Conservation (phyloP, 2,888 invertebrate genomes). For the Parnassius apollo region DNA sequence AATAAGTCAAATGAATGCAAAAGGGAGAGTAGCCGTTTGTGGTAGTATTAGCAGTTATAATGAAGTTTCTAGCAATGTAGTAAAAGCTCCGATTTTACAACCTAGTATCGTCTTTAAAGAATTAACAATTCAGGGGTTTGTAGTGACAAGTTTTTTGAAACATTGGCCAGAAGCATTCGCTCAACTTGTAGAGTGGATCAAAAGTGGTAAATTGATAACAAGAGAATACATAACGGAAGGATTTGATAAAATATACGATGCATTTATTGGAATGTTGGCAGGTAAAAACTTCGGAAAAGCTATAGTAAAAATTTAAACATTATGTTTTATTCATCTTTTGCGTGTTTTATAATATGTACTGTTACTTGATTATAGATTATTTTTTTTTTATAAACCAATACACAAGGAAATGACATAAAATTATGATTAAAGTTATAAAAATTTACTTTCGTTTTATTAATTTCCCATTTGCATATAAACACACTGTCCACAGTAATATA, state of each 20-base stretch:
- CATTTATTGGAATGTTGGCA: slow-evolving; percentile 79
- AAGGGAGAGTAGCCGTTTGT: slow-evolving; percentile 48
- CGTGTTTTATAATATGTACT: too few relatives aligned
- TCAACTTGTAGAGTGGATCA: slow-evolving; percentile 78
- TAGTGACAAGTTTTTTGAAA: slow-evolving; percentile 61
- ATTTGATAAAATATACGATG: slow-evolving; percentile 84
- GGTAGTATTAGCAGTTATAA: slow-evolving; percentile 63
- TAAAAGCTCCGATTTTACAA: slow-evolving; percentile 25
- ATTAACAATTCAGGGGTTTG: slow-evolving; percentile 81
- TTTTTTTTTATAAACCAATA: too few relatives aligned
- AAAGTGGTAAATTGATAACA: slow-evolving; percentile 81
- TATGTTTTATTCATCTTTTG: too few relatives aligned
- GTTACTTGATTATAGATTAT: too few relatives aligned
- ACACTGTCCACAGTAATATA: too few relatives aligned
- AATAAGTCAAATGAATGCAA: slow-evolving; percentile 78
- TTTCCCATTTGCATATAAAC: too few relatives aligned
- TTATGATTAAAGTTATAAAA: too few relatives aligned
- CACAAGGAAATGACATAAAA: too few relatives aligned
- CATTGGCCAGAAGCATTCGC: slow-evolving; percentile 76
- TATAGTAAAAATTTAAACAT: slow-evolving; percentile 37
- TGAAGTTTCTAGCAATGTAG: slow-evolving; percentile 29
- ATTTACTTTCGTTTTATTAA: too few relatives aligned
- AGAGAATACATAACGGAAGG: slow-evolving; percentile 84
- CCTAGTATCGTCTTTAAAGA: slow-evolving; percentile 70
- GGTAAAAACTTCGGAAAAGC: slow-evolving; percentile 84